Conservation (phyloP, 2,113 vertebrate species). For the Parotia lawesii region DNA sequence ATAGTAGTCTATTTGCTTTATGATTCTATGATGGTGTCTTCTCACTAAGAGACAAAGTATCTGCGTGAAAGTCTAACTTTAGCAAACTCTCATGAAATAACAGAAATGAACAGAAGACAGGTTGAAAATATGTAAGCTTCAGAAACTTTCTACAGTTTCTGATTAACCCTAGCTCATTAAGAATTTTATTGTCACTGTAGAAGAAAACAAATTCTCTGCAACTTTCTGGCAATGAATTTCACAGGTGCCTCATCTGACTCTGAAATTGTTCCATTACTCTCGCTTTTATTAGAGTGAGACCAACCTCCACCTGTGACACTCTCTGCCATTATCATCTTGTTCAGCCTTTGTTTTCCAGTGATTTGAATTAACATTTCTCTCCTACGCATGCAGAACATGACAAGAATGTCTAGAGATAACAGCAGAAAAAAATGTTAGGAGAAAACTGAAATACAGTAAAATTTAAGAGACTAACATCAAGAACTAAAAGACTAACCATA, state of each 20-base stretch:
- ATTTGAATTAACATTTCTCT: not conserved
- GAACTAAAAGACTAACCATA: not conserved
- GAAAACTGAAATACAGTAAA: not conserved
- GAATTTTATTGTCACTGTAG: not conserved
- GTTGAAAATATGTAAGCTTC: not conserved
- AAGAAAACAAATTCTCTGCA: not conserved
- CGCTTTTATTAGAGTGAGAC: not conserved
- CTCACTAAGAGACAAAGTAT: not conserved
- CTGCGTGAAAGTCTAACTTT: not conserved
- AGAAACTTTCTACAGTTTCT: not conserved
- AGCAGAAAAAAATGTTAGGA: not conserved
- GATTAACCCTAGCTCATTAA: not conserved
- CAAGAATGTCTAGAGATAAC: not conserved
- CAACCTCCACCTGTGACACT: not conserved
- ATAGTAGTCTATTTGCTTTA: not conserved
- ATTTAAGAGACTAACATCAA: not conserved
- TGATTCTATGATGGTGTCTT: not conserved
- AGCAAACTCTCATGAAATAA: not conserved
- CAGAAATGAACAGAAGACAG: not conserved
- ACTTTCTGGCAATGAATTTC: not conserved
- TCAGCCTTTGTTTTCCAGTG: not conserved
- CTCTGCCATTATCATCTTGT: fast-evolving
- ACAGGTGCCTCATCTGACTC: not conserved
- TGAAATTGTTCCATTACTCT: not conserved
- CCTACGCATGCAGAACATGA: not conserved